These are phyloP conservation scores for Ciconia nigra DNA, from an alignment of 2,797 vertebrate genomes.

Conservation along the genomic window DNA sequence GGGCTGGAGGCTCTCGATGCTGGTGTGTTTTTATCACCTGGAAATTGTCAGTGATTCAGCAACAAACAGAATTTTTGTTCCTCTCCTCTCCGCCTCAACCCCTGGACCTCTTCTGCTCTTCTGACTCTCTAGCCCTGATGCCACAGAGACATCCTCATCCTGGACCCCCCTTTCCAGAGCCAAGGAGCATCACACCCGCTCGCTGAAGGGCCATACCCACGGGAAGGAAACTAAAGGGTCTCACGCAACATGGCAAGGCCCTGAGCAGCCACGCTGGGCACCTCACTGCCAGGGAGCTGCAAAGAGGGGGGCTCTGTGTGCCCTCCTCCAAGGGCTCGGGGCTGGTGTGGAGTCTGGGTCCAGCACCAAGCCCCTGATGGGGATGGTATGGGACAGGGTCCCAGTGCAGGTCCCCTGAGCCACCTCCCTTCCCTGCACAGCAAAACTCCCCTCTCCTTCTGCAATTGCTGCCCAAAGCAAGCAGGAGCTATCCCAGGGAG, in stretches of 20 bases:
- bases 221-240: too few species aligned
- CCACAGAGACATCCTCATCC: background rate
- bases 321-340: background rate
- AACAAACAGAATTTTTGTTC: background rate
- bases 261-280: background rate
- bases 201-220: background rate
- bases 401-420: rapidly evolving
- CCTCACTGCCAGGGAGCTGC: background rate
- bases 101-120: background rate
- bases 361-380: background rate
- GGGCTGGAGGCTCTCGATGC: background rate
- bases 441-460: background rate
- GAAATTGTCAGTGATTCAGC: background rate
- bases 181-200: background rate
- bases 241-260: rapidly evolving
- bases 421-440: background rate
- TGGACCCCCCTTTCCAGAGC: too few species aligned
- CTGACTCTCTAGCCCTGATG: background rate
- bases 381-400: background rate
- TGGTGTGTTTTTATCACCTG: background rate
- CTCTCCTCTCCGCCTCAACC: background rate
- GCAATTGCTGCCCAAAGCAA: background rate
- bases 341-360: background rate
- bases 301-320: background rate
- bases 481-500: background rate